Base-by-base conservation (phyloP, 1,140 invertebrate genomes). In the Agrilus planipennis region DNA sequence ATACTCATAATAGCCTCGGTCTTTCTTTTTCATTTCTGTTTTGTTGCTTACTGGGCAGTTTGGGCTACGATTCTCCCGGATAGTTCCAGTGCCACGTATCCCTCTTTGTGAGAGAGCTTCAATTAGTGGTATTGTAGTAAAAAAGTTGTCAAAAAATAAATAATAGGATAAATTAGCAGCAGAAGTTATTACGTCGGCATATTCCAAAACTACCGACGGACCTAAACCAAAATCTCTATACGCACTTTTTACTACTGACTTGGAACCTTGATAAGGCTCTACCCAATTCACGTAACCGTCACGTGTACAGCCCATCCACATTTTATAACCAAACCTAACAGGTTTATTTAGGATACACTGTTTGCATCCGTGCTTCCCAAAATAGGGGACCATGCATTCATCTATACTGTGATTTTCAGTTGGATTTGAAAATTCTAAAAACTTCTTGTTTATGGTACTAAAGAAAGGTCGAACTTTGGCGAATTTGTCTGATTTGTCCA, bases 361-460 rank as follows among this genome's bases (percentile, higher is more conserved):
- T 42, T 58, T 60, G 22, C 44, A 50, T 5, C 42, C 23, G 42
- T 58, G 57, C 2, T 47, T 37, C 29, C 54, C 54, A 45, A 41
- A 53, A 41, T 57, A 60, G 2, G 52, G 48, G 9, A 55, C 42
- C 52, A 59, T 55, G 18, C 45, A 30, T 32, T 55, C 49, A 41
- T 51, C 53, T 34, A 54, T 44, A 20, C 43, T 40, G 39, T 54
- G 42, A 21, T 41, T 25, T 34, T 50, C 32, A 15, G 23, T 16
- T 29, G 41, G 35, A 27, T n/a, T n/a, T 23, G 41, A 30, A 34
- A 32, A 23, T 18, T 45, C 22, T 17, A 46, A 38, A 51, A 55
- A 55, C n/a, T 27, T 47, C 25, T 49, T 34, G 41, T 49, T 54
- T 14, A 46, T 15, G 4, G 17, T 2, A 17, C 27, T 20, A 34